phyloP scores from a whole-genome alignment of 2,888 invertebrate genomes.

The Drosophila gaucha region DNA sequence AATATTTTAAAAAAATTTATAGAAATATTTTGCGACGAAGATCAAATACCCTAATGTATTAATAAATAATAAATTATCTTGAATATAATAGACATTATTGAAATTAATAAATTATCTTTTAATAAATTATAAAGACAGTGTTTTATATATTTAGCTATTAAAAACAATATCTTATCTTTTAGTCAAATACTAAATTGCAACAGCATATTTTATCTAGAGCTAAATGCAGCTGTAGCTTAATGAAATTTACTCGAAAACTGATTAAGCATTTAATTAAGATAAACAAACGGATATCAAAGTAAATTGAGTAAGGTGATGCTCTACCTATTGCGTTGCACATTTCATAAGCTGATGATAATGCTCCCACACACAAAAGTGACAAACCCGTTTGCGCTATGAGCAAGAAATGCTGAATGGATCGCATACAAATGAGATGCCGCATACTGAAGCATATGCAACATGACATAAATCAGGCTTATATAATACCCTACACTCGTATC shows the following conservation, averaged over 20 bases:
- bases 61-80: no score
- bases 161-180: neutral
- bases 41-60: conserved; percentile 12
- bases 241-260: neutral
- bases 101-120: no score
- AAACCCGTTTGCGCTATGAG: conserved; percentile 17
- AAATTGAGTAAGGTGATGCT: neutral
- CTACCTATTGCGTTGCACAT: neutral
- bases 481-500: conserved; percentile 22
- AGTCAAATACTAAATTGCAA: neutral
- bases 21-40: neutral
- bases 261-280: neutral
- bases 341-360: neutral
- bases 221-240: neutral
- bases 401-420: conserved; percentile 6
- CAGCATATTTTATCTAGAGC: neutral
- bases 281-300: no score
- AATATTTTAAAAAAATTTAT: neutral
- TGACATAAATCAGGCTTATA: conserved; percentile 35
- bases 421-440: conserved; percentile 28
- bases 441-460: conserved; percentile 11
- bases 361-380: neutral
- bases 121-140: no score
- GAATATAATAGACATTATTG: no score
- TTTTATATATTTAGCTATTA: no score